phyloP scores from a whole-genome alignment of 2,797 vertebrate species.

The Cephalopachus bancanus region DNA sequence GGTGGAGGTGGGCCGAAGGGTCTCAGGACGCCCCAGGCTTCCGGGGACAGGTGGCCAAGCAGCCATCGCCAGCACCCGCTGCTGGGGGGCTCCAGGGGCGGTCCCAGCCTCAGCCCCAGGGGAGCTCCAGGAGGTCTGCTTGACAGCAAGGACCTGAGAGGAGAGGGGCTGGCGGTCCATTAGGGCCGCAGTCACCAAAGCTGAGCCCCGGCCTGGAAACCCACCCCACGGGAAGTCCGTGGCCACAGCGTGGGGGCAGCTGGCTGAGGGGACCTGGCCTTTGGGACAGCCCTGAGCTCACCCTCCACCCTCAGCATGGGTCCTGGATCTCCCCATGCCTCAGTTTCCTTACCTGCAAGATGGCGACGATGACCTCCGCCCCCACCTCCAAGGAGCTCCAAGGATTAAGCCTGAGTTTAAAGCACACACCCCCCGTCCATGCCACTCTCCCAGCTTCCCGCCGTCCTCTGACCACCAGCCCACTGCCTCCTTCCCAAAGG shows the following conservation, averaged over 20 bases:
- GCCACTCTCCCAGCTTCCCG: background rate
- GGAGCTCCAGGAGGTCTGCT: background rate
- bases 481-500: too few relatives aligned
- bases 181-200: background rate
- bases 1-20: background rate
- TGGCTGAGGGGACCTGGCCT: background rate
- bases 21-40: background rate
- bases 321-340: background rate
- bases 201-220: background rate
- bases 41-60: background rate
- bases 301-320: background rate
- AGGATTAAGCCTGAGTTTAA: rapidly evolving
- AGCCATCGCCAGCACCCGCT: background rate
- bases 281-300: background rate
- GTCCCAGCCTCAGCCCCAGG: background rate
- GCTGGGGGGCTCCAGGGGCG: background rate
- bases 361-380: background rate
- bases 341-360: background rate
- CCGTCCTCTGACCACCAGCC: background rate
- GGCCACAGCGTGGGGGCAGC: background rate
- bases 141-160: background rate
- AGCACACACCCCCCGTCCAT: rapidly evolving
- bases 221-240: background rate
- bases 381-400: background rate
- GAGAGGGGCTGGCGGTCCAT: background rate